Conservation (phyloP, 2,797 vertebrate genomes). For the Megaceryle alcyon region DNA sequence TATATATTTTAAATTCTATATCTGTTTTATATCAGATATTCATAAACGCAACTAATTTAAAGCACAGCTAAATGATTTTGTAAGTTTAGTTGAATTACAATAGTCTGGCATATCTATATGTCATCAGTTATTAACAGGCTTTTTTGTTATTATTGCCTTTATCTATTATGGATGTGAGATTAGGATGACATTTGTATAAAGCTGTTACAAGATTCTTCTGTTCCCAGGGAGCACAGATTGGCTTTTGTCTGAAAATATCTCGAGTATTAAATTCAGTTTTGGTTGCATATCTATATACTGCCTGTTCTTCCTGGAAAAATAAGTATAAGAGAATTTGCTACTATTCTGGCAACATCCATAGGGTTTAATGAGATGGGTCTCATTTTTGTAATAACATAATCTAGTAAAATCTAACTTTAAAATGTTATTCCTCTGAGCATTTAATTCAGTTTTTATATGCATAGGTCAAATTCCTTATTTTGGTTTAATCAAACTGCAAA, state of each 20-base stretch:
- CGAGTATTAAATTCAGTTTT: not conserved
- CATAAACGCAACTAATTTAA: not conserved
- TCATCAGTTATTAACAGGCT: not conserved
- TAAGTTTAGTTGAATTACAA: not conserved
- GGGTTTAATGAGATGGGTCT: not conserved
- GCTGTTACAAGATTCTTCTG: not conserved
- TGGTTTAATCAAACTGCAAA: not conserved
- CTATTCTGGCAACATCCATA: not conserved
- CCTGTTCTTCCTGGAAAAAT: not conserved
- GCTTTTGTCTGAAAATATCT: not conserved
- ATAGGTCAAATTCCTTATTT: not conserved
- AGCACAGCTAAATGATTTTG: not conserved
- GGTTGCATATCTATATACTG: not conserved
- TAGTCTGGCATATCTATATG: not conserved
- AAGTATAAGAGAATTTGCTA: not conserved
- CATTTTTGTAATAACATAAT: not conserved
- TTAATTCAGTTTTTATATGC: not conserved
- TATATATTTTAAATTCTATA: not conserved
- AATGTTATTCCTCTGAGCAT: not conserved
- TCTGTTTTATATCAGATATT: not conserved
- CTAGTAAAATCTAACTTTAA: not conserved
- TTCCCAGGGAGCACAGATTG: not conserved
- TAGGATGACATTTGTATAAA: not conserved
- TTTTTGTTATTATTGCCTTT: not conserved
- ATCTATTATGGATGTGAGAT: not conserved